A percentile compares a stretch with the other conserved stretches of the same genome.
Conservation (phyloP, 2,888 invertebrate species). For the Argyra leucocephala region DNA sequence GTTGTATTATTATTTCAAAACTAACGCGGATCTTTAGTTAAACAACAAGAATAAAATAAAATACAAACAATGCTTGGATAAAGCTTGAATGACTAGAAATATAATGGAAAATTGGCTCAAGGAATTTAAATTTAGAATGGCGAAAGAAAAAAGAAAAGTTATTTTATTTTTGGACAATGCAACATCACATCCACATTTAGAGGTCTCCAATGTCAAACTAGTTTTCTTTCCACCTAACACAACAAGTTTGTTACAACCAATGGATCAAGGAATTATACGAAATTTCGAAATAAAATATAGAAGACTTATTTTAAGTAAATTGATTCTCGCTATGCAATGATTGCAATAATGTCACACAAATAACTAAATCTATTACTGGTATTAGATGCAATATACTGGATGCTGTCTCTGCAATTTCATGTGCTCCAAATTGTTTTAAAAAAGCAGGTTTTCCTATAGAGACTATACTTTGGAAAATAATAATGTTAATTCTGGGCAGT, state of each 20-base stretch:
- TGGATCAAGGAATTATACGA: constrained; percentile 12
- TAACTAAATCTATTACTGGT: too few relatives aligned
- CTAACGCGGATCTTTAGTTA: too few relatives aligned
- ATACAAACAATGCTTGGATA: too few relatives aligned
- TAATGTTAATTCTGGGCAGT: background rate
- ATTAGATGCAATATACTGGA: too few relatives aligned
- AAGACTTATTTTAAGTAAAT: background rate
- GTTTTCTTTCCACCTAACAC: constrained; percentile 12
- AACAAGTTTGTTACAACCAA: constrained; percentile 9
- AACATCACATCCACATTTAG: constrained; percentile 8
- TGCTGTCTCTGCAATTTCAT: too few relatives aligned
- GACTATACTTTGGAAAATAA: too few relatives aligned
- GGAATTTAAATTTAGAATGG: constrained; percentile 19
- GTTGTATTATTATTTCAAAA: too few relatives aligned
- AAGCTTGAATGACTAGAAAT: constrained; percentile 12
- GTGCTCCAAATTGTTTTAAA: too few relatives aligned
- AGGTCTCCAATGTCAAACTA: background rate
- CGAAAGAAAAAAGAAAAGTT: constrained; percentile 17
- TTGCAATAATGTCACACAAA: too few relatives aligned
- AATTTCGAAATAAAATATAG: constrained; percentile 10
- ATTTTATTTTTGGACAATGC: constrained; percentile 21
- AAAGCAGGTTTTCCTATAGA: too few relatives aligned
- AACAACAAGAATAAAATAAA: too few relatives aligned
- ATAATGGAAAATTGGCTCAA: constrained; percentile 10
- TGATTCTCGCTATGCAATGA: background rate